Evolutionary conservation across 1,140 invertebrate species (phyloP).

Genomic region (Eriocheir sinensis): DNA sequence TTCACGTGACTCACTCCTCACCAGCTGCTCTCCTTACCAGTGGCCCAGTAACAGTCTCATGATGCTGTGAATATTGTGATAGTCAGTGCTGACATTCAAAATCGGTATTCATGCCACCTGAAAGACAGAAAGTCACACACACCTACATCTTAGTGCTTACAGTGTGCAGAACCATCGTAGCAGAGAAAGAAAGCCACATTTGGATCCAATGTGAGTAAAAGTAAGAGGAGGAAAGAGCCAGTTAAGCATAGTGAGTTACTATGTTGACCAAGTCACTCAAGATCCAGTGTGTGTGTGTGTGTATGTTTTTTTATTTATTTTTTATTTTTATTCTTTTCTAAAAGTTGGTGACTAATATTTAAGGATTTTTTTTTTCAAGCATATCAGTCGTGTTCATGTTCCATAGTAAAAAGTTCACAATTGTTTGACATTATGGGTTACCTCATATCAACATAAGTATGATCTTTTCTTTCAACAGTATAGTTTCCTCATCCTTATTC

Average conservation of each 20-base stretch:
- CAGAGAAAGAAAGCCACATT: background rate
- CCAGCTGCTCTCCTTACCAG: background rate
- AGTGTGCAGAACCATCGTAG: background rate
- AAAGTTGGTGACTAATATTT: background rate
- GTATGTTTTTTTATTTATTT: too few species aligned
- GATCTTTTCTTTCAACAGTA: background rate
- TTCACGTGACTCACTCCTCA: constrained; percentile 84
- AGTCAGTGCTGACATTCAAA: background rate
- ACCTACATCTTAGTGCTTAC: too few species aligned
- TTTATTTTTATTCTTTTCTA: too few species aligned
- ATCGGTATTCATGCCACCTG: too few species aligned
- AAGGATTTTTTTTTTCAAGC: background rate
- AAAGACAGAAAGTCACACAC: too few species aligned
- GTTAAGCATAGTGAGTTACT: background rate
- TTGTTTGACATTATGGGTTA: background rate
- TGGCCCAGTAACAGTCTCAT: background rate
- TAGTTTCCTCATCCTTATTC: background rate
- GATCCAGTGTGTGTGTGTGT: too few species aligned
- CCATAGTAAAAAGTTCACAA: background rate
- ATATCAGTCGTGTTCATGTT: background rate
- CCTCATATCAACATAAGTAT: background rate
- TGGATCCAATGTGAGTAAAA: background rate
- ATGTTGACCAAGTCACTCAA: too few species aligned
- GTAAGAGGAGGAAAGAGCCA: constrained; percentile 3
- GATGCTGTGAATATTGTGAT: constrained; percentile 51